phyloP scores from a whole-genome alignment of 30 jellyfish, hydroid and myxozoan species.

The Cassiopea andromeda region DNA sequence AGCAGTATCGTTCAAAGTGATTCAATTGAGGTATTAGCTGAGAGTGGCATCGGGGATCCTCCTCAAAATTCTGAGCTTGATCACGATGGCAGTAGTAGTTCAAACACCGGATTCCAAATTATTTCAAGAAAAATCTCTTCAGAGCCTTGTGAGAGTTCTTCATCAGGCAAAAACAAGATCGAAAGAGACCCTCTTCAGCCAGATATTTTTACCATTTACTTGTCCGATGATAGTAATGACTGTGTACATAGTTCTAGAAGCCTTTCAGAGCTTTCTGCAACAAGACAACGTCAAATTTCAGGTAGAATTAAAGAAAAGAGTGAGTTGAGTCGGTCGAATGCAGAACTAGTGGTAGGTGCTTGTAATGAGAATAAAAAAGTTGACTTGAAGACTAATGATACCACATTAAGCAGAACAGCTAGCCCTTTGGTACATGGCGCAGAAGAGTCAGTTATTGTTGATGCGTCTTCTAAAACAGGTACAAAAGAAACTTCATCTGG shows the following conservation, averaged over 20 bases:
- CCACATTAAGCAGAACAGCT: too few species aligned
- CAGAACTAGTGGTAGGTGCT: too few species aligned
- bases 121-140: conserved; percentile 26
- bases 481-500: too few species aligned
- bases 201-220: conserved; percentile 29
- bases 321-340: too few species aligned
- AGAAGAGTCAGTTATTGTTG: too few species aligned
- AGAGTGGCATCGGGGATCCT: background rate
- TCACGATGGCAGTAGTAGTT: background rate
- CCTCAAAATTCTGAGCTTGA: too few species aligned
- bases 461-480: too few species aligned
- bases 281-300: background rate
- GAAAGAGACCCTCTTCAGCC: background rate
- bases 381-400: too few species aligned
- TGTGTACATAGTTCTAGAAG: background rate
- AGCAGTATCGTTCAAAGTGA: background rate
- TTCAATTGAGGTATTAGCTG: background rate
- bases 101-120: conserved; percentile 19
- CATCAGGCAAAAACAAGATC: background rate
- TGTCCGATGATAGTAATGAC: conserved; percentile 62
- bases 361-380: too few species aligned
- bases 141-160: background rate
- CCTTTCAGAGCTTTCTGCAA: background rate
- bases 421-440: too few species aligned
- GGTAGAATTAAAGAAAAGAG: background rate